Evolutionary conservation across 2,113 vertebrate species (phyloP), one percentile per base, ranked within the genome.

Genomic region (Acanthochromis polyacanthus): DNA sequence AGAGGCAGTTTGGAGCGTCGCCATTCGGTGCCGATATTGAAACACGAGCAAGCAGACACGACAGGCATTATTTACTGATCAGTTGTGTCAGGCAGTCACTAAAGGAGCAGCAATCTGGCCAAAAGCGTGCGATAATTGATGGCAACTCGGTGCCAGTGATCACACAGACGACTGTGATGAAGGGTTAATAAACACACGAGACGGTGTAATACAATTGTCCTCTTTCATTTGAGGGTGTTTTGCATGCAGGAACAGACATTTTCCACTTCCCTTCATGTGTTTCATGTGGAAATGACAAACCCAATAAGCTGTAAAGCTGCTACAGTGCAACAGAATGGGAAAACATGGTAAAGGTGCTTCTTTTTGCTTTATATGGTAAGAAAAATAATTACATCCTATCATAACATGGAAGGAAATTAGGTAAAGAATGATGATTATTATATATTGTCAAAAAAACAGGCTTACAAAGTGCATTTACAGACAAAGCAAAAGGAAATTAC

Each of bases 1-100:
- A 22, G 64, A 62, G 17, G 77, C 68, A 25, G 53, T 66, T 40
- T 72, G 57, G 55, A 71, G 51, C 53, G 3, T 11, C 7, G 28
- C 45, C 67, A 76, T 40, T 72, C 45, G 6, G 58, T 28, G 46
- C 46, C 53, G 1, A 43, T 22, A 43, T 75, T 67, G 55, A 78
- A 78, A 71, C 51, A 65, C 32, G 0, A 46, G 72, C 68, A 11
- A 40, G 63, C 67, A 53, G 71, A 63, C 36, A 53, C 12, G 52
- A 76, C 66, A 20, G 28, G 56, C 52, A 56, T 52, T 71, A 57
- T 67, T 58, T 69, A 20, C 58, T 45, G 50, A 79, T 64, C 43
- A 19, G 69, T 70, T 6, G 6, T 48, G 73, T 77, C 72, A 63
- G 65, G 50, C 50, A 2, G 43, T 1, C 36, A 19, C 53, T 46